Percentiles rank a stretch among this genome's conserved stretches.
Conservation (phyloP, 2,113 vertebrate genomes). For the Thalassarche chlororhynchos region DNA sequence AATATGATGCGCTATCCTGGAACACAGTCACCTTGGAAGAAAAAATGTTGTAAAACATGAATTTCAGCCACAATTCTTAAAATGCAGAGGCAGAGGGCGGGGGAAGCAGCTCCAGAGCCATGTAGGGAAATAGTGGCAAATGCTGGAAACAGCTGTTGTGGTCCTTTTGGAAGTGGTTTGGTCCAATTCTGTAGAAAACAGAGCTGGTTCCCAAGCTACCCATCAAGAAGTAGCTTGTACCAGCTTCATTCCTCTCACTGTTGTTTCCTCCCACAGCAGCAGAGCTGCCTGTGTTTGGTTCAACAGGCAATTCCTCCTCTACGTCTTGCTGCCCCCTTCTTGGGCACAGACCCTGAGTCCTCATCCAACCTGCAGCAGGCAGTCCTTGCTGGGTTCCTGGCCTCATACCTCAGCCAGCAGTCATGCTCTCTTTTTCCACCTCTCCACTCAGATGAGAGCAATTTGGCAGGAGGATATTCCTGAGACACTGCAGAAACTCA, state of each 20-base stretch:
- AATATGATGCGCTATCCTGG: not conserved
- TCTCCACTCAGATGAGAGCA: not conserved
- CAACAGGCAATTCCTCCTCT: not conserved
- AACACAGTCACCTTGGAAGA: not conserved
- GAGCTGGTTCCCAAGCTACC: not conserved
- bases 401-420: not conserved
- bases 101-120: not conserved
- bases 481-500: not conserved
- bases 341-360: not conserved
- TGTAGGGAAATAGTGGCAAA: not conserved
- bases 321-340: not conserved
- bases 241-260: not conserved
- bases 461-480: not conserved
- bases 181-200: not conserved
- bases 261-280: not conserved
- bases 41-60: not conserved
- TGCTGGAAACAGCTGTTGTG: not conserved
- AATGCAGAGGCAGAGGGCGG: accelerated
- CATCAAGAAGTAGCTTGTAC: not conserved
- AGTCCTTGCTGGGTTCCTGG: not conserved
- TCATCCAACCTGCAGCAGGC: not conserved
- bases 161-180: not conserved
- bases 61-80: not conserved
- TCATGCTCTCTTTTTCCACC: not conserved
- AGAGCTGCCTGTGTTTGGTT: not conserved